Base-by-base conservation (phyloP, 2,888 invertebrate species). In the Ichneumoninae sp. region DNA sequence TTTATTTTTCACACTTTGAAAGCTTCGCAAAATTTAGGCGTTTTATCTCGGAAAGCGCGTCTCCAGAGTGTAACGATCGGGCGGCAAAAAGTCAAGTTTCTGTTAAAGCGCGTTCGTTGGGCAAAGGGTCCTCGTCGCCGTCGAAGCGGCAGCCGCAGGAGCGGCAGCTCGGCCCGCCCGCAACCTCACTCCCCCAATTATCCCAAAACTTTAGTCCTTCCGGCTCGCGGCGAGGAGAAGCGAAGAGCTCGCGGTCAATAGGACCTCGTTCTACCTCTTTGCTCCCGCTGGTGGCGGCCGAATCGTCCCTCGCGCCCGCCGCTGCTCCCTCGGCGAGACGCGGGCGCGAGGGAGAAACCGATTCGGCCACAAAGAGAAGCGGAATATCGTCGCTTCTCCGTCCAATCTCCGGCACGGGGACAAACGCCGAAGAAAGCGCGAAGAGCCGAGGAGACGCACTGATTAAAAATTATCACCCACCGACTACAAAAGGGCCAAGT, bases 381-480 rank as follows among this genome's bases (percentile, higher is more conserved):
- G 40, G 44, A 74, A 30, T 66, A 71, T 30, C 66, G 30, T 50
- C 54, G 47, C 26, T 10, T 71, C 57, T 40, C 36, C 76, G 26
- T 69, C 66, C 40, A 65, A 16, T 50, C 16, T 47, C 26, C 10
- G 22, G 13, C 69, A 7, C 33, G 71, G 72, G 80, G 80, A 80
- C 80, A 83, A 80, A 75, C 57, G 72, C 44, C 65, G 72, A 68
- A 81, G 76, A 78, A 83, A 85, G 80, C 84, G 85, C 86, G 81
- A 86, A 89, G 87, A 89, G 86, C 86, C 87, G 40, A 75, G 87
- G 40, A 65, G 89, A 89, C 89, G 88, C 90, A 88, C 91, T 92
- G 92, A 92, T 92, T 92, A 92, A 92, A 92, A 92, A 92, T 92
- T 92, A 92, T 91, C 91, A 91, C 92, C 91, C 89, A 87, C 86